These are phyloP conservation scores for Napeogenes inachia DNA, from an alignment of 2,888 invertebrate species.

Conservation along the genomic window DNA sequence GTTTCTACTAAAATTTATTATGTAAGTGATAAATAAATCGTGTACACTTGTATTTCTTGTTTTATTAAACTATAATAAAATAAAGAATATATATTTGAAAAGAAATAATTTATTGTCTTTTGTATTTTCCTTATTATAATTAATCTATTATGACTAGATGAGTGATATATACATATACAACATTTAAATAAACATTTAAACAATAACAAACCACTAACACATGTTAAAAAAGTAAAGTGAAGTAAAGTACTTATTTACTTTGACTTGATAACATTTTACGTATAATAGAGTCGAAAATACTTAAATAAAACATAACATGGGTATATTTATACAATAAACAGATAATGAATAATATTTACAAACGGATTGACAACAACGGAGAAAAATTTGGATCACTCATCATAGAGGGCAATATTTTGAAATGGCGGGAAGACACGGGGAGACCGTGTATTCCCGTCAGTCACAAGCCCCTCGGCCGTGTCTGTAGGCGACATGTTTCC, in stretches of 20 bases:
- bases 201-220: neutral
- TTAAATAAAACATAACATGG: neutral
- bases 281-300: too few species aligned
- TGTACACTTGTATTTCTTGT: constrained; percentile 58
- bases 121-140: constrained; percentile 15
- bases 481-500: constrained; percentile 92
- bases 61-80: constrained; percentile 29
- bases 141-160: neutral
- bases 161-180: neutral
- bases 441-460: too few species aligned
- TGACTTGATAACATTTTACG: too few species aligned
- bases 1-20: constrained; percentile 65
- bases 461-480: constrained; percentile 72
- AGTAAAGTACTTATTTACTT: too few species aligned
- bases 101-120: constrained; percentile 12
- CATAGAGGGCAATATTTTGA: too few species aligned
- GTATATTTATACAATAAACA: too few species aligned
- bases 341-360: too few species aligned
- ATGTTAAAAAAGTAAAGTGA: too few species aligned
- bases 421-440: neutral
- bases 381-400: too few species aligned
- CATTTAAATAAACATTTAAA: neutral
- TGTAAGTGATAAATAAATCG: constrained; percentile 68
- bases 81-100: constrained; percentile 24
- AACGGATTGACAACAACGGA: too few species aligned